Conservation (phyloP, 2,888 invertebrate genomes). For the Luffia ferchaultella region DNA sequence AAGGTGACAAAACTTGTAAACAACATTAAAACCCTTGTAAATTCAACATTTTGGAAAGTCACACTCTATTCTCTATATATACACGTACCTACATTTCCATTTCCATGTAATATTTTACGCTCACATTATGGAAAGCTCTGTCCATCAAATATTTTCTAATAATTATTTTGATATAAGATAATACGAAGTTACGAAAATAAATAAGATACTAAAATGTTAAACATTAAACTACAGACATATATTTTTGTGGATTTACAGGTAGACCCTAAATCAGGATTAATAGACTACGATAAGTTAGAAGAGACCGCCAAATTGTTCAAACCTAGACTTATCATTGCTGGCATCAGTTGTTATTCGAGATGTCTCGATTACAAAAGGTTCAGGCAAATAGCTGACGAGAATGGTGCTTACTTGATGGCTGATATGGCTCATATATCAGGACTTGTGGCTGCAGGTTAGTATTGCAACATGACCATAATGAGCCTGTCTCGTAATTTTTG, state of each 20-base stretch:
- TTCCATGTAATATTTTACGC: no score
- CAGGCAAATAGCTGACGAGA: conserved; percentile 82
- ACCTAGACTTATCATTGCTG: conserved; percentile 93
- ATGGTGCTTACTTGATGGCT: conserved; percentile 86
- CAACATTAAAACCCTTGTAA: no score
- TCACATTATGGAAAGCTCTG: no score
- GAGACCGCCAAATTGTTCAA: conserved; percentile 87
- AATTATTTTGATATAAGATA: no score
- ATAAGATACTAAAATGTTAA: neutral
- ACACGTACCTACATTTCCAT: no score
- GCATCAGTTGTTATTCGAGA: conserved; percentile 92
- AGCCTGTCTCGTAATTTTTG: no score
- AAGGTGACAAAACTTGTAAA: no score
- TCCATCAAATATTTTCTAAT: no score
- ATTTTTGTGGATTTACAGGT: conserved; percentile 40
- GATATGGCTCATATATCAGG: conserved; percentile 98
- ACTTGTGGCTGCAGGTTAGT: conserved; percentile 83
- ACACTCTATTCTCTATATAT: no score
- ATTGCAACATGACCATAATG: no score
- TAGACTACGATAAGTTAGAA: conserved; percentile 91
- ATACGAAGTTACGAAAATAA: no score
- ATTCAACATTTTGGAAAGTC: no score
- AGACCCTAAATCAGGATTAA: conserved; percentile 81
- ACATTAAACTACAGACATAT: neutral
- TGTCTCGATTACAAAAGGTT: conserved; percentile 92